Evolutionary conservation across 2,888 invertebrate species (phyloP).

Genomic region (Caenorhabditis sinica): DNA sequence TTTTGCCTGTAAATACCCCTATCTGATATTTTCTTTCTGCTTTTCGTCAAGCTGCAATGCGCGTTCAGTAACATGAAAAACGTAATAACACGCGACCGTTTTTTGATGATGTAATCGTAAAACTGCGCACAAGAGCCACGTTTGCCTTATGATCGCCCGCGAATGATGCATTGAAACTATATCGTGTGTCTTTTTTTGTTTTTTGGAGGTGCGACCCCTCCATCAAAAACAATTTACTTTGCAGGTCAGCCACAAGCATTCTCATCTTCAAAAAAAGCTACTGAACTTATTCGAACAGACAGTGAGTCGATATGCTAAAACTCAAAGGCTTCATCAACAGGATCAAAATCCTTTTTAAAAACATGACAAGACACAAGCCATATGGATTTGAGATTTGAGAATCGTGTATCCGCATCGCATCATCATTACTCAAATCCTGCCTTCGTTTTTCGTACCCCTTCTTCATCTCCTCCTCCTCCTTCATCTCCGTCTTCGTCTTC

Average conservation of each 20-base stretch:
- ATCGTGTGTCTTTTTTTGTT: not conserved
- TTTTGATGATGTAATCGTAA: conserved; percentile 11
- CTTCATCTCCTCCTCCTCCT: not conserved
- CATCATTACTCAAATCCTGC: conserved; percentile 51
- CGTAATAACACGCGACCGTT: not conserved
- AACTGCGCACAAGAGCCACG: conserved; percentile 13
- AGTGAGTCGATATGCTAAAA: too few species aligned
- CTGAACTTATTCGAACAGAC: too few species aligned
- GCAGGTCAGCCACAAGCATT: too few species aligned
- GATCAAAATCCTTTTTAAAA: not conserved
- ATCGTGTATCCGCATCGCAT: conserved; percentile 41
- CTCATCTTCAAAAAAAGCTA: too few species aligned
- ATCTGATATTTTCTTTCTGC: not conserved
- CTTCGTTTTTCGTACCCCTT: not conserved
- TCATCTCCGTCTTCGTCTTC: not conserved
- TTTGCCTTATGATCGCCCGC: not conserved
- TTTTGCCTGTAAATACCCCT: too few species aligned
- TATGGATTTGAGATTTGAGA: conserved; percentile 25
- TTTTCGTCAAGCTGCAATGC: not conserved
- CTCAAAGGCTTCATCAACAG: too few species aligned
- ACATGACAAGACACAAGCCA: not conserved
- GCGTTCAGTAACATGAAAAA: too few species aligned
- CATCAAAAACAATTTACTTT: not conserved
- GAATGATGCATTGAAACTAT: not conserved
- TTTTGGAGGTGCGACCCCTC: not conserved